A percentile compares a stretch with the other conserved stretches of the same genome.
These are phyloP conservation scores for Crossaster papposus DNA, from an alignment of 53 echinoderm and acorn worm genomes.

Conservation along the genomic window DNA sequence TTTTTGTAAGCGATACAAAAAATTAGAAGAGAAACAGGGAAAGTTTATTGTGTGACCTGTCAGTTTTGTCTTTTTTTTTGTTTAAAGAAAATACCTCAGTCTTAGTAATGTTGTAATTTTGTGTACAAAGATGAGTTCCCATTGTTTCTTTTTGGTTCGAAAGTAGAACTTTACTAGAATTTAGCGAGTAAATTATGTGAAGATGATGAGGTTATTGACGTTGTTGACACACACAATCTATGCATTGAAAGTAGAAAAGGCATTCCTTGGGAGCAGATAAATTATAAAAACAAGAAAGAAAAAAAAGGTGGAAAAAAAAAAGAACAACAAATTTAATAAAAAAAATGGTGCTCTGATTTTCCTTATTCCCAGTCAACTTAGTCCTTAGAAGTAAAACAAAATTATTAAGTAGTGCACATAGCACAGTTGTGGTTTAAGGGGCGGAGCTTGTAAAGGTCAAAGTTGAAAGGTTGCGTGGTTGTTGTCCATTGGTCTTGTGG, in stretches of 20 bases:
- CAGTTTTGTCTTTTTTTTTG: slow-evolving; percentile 1
- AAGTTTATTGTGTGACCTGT: slow-evolving; percentile 37
- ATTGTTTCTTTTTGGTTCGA: slow-evolving; percentile 10
- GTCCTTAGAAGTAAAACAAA: slow-evolving; percentile 24
- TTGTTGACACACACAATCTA: slow-evolving; percentile 45
- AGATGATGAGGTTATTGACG: slow-evolving; percentile 10
- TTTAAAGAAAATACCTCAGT: slow-evolving; percentile 52
- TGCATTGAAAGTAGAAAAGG: slow-evolving; percentile 62
- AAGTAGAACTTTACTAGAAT: not conserved
- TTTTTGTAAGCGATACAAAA: not conserved
- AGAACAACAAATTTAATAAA: slow-evolving; percentile 14
- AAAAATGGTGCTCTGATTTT: slow-evolving; percentile 58
- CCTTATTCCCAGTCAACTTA: slow-evolving; percentile 36
- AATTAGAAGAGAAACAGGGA: slow-evolving; percentile 3
- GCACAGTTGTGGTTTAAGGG: not conserved
- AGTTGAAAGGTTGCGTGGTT: slow-evolving; percentile 52
- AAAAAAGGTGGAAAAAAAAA: slow-evolving; percentile 13
- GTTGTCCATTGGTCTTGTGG: slow-evolving; percentile 19
- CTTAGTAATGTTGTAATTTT: slow-evolving; percentile 25
- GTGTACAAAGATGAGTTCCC: slow-evolving; percentile 29
- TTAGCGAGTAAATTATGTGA: slow-evolving; percentile 36
- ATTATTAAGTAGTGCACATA: slow-evolving; percentile 30
- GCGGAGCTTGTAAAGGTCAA: slow-evolving; percentile 21
- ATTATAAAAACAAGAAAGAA: slow-evolving; percentile 8
- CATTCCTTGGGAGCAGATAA: slow-evolving; percentile 47